phyloP scores from a whole-genome alignment of 1,140 invertebrate genomes.

The Cyclina sinensis region DNA sequence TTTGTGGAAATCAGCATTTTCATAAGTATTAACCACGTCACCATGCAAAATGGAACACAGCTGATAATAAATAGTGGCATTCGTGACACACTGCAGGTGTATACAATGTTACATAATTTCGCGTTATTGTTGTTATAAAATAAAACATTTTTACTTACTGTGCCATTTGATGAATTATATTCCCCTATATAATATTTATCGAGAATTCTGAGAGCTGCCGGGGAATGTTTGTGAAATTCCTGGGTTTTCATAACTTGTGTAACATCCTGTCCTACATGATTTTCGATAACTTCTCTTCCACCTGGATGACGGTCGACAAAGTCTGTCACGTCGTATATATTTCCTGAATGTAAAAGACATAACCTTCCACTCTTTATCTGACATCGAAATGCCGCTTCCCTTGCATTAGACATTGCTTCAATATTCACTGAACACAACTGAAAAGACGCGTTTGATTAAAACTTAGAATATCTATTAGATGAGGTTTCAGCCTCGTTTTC shows the following conservation, averaged over 20 bases:
- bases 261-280: constrained; percentile 83
- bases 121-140: neutral
- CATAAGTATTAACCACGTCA: too few species aligned
- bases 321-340: constrained; percentile 85
- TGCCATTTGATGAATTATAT: constrained; percentile 8
- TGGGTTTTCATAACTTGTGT: constrained; percentile 81
- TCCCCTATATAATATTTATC: constrained; percentile 83
- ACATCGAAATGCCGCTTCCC: constrained; percentile 56
- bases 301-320: constrained; percentile 86
- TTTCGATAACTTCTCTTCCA: constrained; percentile 81
- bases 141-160: constrained; percentile 11
- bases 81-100: neutral
- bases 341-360: constrained; percentile 78
- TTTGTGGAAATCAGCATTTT: too few species aligned
- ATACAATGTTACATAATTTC: constrained; percentile 17
- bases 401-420: constrained; percentile 15
- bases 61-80: neutral
- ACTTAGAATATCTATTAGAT: constrained; percentile 14
- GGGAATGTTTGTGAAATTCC: constrained; percentile 83
- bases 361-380: constrained; percentile 57
- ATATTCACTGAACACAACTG: too few species aligned
- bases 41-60: too few species aligned
- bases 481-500: constrained; percentile 47
- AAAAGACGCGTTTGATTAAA: neutral
- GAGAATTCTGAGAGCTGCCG: constrained; percentile 85